A percentile compares a stretch with the other conserved stretches of the same genome.
phyloP scores from a whole-genome alignment of 2,888 invertebrate genomes.

The Lagria hirta region DNA sequence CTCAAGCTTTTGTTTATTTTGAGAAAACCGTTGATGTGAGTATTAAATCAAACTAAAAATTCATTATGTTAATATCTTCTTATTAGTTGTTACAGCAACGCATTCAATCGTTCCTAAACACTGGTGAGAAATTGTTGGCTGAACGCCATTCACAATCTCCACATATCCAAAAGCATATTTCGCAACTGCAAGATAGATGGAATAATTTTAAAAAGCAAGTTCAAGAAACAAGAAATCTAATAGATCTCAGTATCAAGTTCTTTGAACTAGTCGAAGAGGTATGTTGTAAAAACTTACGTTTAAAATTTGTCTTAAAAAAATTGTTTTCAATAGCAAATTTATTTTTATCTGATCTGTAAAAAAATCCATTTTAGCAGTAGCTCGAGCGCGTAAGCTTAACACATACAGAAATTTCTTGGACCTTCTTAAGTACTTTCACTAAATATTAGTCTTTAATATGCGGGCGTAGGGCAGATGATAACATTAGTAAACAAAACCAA shows the following conservation, averaged over 20 bases:
- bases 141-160: slow-evolving; percentile 57
- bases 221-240: slow-evolving; percentile 63
- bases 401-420: too few species aligned
- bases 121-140: slow-evolving; percentile 61
- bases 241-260: slow-evolving; percentile 71
- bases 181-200: slow-evolving; percentile 67
- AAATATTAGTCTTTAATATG: too few species aligned
- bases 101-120: slow-evolving; percentile 68
- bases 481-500: too few species aligned
- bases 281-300: slow-evolving; percentile 17
- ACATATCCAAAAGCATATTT: slow-evolving; percentile 65
- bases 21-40: slow-evolving; percentile 76
- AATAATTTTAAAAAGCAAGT: slow-evolving; percentile 67
- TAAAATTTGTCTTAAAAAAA: slow-evolving; percentile 7
- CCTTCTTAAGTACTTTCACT: too few species aligned
- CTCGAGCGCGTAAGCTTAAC: too few species aligned
- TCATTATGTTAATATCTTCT: slow-evolving; percentile 14
- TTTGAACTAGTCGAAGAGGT: slow-evolving; percentile 75
- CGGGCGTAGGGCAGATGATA: too few species aligned
- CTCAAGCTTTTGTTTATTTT: slow-evolving; percentile 72
- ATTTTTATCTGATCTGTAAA: too few species aligned
- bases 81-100: slow-evolving; percentile 70
- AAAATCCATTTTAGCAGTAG: too few species aligned
- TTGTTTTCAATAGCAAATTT: background rate
- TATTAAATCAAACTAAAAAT: background rate